A percentile compares a stretch with the other conserved stretches of the same genome.
phyloP scores from a whole-genome alignment of 2,797 vertebrate genomes.

The Champsocephalus esox region DNA sequence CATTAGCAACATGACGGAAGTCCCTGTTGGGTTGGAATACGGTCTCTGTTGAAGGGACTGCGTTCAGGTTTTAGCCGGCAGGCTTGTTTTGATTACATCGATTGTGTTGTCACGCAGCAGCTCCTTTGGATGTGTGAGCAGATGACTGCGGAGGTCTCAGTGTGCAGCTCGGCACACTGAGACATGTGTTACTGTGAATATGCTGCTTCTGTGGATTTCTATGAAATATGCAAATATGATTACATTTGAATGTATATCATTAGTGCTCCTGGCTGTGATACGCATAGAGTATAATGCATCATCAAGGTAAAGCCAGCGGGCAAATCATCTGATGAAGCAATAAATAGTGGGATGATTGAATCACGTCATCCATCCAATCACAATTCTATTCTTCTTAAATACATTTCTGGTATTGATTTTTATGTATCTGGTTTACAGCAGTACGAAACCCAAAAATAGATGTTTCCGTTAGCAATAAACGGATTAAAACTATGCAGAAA shows the following conservation, averaged over 20 bases:
- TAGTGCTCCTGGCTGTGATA: background rate
- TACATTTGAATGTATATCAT: background rate
- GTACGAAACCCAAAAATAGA: too few species aligned
- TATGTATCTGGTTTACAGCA: too few species aligned
- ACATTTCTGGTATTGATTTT: too few species aligned
- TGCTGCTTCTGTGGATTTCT: background rate
- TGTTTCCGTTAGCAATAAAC: too few species aligned
- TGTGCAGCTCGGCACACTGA: background rate
- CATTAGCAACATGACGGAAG: background rate
- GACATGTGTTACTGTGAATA: background rate
- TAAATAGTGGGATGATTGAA: background rate
- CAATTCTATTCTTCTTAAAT: too few species aligned
- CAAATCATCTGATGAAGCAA: background rate
- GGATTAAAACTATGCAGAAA: too few species aligned
- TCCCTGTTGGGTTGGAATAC: background rate
- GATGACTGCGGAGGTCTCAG: background rate
- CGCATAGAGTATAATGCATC: background rate
- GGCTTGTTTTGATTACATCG: conserved; percentile 12
- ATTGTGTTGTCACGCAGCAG: background rate
- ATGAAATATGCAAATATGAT: background rate
- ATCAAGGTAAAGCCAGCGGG: background rate
- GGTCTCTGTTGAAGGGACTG: background rate
- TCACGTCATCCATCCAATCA: too few species aligned
- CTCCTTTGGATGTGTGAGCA: background rate
- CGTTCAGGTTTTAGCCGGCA: background rate